These are phyloP conservation scores for Phyllostomus discolor DNA, from an alignment of 2,113 vertebrate genomes.

Conservation along the genomic window DNA sequence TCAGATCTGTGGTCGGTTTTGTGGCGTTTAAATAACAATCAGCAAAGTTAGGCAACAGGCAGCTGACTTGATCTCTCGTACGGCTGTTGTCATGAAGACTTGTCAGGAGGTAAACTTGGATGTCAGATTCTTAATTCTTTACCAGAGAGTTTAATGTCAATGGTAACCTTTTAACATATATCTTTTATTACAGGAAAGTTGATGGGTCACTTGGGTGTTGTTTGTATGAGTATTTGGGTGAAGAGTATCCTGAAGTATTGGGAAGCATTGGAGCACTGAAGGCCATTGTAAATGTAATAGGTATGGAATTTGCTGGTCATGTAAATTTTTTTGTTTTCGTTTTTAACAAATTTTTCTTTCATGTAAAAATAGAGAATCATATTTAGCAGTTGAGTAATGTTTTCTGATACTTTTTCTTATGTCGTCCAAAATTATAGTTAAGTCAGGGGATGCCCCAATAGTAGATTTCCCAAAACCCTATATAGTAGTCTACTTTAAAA, in stretches of 20 bases:
- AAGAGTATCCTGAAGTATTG: conserved; percentile 98
- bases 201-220: conserved; percentile 99
- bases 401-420: neutral
- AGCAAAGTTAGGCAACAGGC: conserved; percentile 97
- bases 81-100: conserved; percentile 99
- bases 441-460: neutral
- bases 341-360: neutral
- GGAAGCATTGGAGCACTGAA: conserved; percentile 98
- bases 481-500: conserved; percentile 30
- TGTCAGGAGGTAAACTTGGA: conserved; percentile 91
- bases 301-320: conserved; percentile 79
- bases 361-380: conserved; percentile 6
- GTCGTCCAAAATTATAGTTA: neutral
- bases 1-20: conserved; percentile 98
- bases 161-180: neutral
- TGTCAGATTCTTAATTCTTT: neutral
- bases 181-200: conserved; percentile 90
- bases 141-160: neutral
- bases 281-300: conserved; percentile 98
- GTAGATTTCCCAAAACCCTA: neutral
- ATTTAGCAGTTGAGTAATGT: conserved; percentile 24
- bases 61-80: conserved; percentile 97
- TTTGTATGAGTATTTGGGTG: conserved; percentile 98
- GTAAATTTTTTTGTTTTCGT: neutral
- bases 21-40: conserved; percentile 99